Evolutionary conservation across 2,113 vertebrate species (phyloP), one percentile per base, ranked within the genome.

Genomic region (Pygoscelis adeliae): DNA sequence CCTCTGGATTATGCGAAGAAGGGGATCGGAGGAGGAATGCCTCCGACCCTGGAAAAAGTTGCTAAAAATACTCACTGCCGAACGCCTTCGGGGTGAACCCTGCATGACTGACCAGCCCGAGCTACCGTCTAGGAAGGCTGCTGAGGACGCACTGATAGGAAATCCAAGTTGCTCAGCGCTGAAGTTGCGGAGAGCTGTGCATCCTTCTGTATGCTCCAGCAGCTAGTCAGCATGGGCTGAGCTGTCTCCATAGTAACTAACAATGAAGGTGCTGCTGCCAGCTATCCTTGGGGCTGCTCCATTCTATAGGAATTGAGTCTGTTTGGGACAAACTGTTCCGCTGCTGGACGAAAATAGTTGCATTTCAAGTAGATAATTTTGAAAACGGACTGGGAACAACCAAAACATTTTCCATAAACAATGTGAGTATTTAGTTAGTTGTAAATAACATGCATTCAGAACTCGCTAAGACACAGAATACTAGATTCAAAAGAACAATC

Each of bases 221-320:
- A 85, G 97, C 98, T 89, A 93, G 92, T 97, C 97, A 72, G 89
- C 97, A 97, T 95, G 98, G 98, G 98, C 98, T 98, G 97, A 98
- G 95, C 96, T 47, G 98, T 99, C 98, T 95, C 99, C 98, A 99
- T 99, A 98, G 98, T 73, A 97, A 99, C 98, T 36, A 96, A 97
- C 97, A 98, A 98, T 96, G 95, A 98, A 98, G 98, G 92, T 79
- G 70, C 97, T 97, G 94, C 97, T 97, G 97, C 96, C 97, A 98
- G 97, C 94, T 89, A 96, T 93, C 95, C 85, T 78, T 61, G 86
- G 83, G 96, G 93, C 96, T 85, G 97, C 94, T 94, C 95, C 86
- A 58, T 97, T 89, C 95, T 90, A 61, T 83, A 92, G 91, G 94
- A 93, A 97, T 32, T 36, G 72, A 94, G 27, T 63, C 93, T 76